Evolutionary conservation across 2,888 invertebrate species (phyloP).

Genomic region (Dicycla oo): DNA sequence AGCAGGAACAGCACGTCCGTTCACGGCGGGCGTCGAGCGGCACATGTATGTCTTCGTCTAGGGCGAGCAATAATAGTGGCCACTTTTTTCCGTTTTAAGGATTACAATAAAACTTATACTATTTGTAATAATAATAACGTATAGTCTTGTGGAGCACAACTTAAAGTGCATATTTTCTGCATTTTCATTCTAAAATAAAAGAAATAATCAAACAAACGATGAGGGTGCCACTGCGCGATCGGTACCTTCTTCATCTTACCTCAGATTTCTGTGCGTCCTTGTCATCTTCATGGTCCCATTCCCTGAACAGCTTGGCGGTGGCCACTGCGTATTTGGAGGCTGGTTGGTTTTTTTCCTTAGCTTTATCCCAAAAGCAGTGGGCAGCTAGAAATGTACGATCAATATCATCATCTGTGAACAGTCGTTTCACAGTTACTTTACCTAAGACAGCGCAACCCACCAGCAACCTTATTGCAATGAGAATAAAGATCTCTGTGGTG

Average conservation of each 20-base stretch:
- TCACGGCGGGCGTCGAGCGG: too few species aligned
- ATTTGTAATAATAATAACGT: too few species aligned
- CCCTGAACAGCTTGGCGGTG: constrained; percentile 76
- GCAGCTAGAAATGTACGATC: constrained; percentile 69
- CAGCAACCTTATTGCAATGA: not conserved
- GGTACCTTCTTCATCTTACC: constrained; percentile 71
- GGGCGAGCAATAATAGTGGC: too few species aligned
- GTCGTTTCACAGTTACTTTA: not conserved
- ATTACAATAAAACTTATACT: too few species aligned
- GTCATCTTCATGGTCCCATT: constrained; percentile 69
- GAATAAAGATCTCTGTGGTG: not conserved
- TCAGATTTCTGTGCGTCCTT: constrained; percentile 74
- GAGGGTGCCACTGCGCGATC: too few species aligned
- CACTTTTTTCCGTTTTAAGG: too few species aligned
- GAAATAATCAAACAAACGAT: too few species aligned
- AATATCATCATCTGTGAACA: not conserved
- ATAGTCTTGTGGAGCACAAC: too few species aligned
- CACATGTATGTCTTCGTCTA: too few species aligned
- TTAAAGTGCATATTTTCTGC: too few species aligned
- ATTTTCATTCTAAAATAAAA: too few species aligned
- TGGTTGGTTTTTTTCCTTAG: not conserved
- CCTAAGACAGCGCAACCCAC: not conserved
- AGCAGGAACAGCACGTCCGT: too few species aligned
- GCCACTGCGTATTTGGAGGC: constrained; percentile 74
- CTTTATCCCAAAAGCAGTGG: constrained; percentile 75